Percentiles rank a stretch among this genome's conserved stretches.
Conservation (phyloP, 2,797 vertebrate species). For the Acanthopagrus latus region DNA sequence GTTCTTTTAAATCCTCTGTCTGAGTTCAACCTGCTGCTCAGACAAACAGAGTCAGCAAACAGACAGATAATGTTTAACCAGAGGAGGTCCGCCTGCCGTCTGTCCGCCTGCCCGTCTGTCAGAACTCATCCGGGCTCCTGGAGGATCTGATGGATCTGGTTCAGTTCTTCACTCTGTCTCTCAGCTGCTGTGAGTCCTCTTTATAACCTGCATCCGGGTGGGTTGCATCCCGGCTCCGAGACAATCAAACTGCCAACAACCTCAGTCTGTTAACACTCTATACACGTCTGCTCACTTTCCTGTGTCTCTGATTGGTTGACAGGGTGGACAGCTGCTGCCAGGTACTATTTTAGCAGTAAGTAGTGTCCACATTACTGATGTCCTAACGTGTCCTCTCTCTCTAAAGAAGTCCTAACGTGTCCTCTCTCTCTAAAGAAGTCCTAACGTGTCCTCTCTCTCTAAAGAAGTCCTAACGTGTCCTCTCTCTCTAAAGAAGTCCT, state of each 20-base stretch:
- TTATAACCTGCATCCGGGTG: too few relatives aligned
- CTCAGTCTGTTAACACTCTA: too few relatives aligned
- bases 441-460: not conserved
- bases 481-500: too few relatives aligned
- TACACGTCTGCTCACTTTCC: not conserved
- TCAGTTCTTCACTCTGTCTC: conserved; percentile 7
- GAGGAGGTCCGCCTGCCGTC: not conserved
- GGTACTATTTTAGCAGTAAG: conserved; percentile 13
- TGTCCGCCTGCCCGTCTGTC: not conserved
- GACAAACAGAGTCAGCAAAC: too few relatives aligned
- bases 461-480: not conserved
- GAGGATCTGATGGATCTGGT: conserved; percentile 15
- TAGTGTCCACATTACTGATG: not conserved
- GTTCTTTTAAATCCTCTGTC: too few relatives aligned
- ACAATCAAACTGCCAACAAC: too few relatives aligned
- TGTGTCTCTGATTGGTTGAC: conserved; percentile 18
- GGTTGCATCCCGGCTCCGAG: too few relatives aligned
- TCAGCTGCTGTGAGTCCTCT: conserved; percentile 40
- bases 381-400: not conserved
- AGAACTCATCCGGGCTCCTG: not conserved
- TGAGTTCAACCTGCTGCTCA: too few relatives aligned
- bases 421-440: not conserved
- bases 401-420: not conserved
- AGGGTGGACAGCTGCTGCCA: conserved; percentile 15
- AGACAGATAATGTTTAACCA: too few relatives aligned